Conservation (phyloP, 1,140 invertebrate genomes). For the Bombus soroeensis region DNA sequence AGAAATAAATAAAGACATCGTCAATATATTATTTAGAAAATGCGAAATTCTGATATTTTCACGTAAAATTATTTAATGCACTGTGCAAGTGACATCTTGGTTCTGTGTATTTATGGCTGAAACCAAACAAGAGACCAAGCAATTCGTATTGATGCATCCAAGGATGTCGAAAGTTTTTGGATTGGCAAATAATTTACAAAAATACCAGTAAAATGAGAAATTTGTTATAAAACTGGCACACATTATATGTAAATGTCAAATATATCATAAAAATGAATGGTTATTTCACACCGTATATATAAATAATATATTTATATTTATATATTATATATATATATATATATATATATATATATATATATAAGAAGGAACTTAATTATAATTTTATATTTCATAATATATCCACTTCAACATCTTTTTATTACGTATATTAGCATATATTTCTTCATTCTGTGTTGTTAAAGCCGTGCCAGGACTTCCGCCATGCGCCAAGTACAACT, state of each 20-base stretch:
- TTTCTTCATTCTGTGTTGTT: too few relatives aligned
- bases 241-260: not conserved
- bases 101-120: not conserved
- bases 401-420: too few relatives aligned
- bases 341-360: too few relatives aligned
- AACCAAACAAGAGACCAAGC: not conserved
- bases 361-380: too few relatives aligned
- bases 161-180: not conserved
- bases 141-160: not conserved
- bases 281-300: not conserved
- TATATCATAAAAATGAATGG: not conserved
- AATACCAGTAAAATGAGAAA: not conserved
- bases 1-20: too few relatives aligned
- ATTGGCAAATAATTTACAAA: not conserved
- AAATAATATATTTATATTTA: too few relatives aligned
- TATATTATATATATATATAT: too few relatives aligned
- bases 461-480: too few relatives aligned
- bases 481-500: too few relatives aligned
- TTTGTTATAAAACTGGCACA: not conserved
- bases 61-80: not conserved
- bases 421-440: too few relatives aligned
- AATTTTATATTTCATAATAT: too few relatives aligned
- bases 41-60: not conserved
- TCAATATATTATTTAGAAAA: not conserved
- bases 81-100: not conserved